Evolutionary conservation across 2,888 invertebrate genomes (phyloP), one percentile per base, ranked within the genome.

Genomic region (Andrena dorsata): DNA sequence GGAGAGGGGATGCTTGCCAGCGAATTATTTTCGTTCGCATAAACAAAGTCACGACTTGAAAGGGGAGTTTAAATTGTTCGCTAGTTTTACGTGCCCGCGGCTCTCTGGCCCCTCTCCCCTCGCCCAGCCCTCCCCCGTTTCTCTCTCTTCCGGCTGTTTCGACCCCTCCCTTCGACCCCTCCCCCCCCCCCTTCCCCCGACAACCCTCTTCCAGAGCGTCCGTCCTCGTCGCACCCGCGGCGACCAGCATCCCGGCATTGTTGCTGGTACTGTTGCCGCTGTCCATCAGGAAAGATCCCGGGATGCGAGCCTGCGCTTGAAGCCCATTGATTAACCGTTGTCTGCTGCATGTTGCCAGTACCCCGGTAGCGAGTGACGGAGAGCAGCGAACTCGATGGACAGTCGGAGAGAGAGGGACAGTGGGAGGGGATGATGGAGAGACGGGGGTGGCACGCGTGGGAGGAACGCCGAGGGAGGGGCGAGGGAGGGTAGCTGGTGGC

Each of bases 311-410:
- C 90, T 92, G 92, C 91, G 92, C 92, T 92, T 92, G 92, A 91
- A 92, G 91, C 91, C 90, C 93, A 93, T 93, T 93, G 93, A 93
- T 93, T 93, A 92, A 93, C 92, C 91, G 92, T 92, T 93, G 93
- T 91, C 90, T 91, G 89, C 86, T 84, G 88, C 90, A 91, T 89
- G 88, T 85, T 89, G 89, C 87, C 77, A 82, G 76, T 74, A 70
- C 71, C 66, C 73, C 66, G 61, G 35, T 35, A 63, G 61, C 58
- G 69, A 76, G 73, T 65, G 76, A 82, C 73, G 74, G 76, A 82
- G 75, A 77, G 75, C 47, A 60, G 66, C 41, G 63, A 10, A 13
- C 26, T n/a, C 26, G 41, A 26, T 10, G 76, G 58, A 64, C 23
- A 51, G 30, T 16, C 70, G 58, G 56, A 61, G 10, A 47, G 28